Evolutionary conservation across 2,797 vertebrate genomes (phyloP), one percentile per base, ranked within the genome.

Genomic region (Paedocypris micromegethes): DNA sequence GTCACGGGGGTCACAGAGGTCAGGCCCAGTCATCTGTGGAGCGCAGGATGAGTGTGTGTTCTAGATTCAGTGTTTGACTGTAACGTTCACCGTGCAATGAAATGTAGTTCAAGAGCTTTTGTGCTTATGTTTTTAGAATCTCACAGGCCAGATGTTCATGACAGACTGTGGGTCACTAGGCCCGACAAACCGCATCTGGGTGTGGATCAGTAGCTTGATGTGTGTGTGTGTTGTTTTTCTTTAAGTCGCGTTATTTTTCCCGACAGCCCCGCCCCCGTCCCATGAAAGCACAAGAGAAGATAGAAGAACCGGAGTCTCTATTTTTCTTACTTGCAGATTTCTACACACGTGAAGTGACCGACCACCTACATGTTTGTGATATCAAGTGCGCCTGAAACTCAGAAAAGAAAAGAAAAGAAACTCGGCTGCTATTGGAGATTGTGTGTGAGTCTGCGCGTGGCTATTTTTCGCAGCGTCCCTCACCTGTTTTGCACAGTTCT

Each of bases 391-490:
- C 23, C 23, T 23, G 23, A 23, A 23, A 23, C 23, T 23, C 23
- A 23, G 23, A 23, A 23, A 23, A 51, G 66, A 65, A 7, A 39
- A 44, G 63, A 60, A 56, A 64, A 59, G 4, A 64, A 53, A 52
- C 55, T 39, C 66, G 49, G 74, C 77, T 79, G 63, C 72, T 78
- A 76, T 66, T 70, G 59, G 69, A 74, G 65, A 70, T 23, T 23
- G 23, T 23, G 23, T 23, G 23, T 23, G 23, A 23, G 23, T 23
- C 23, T 23, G 23, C 23, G 23, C 23, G 23, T 23, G 23, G 23
- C 23, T 23, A 23, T 23, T 23, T 23, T 23, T 23, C 23, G 23
- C 23, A 23, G 23, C 23, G 23, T 41, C 58, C 43, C 63, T 67
- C 23, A 57, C 41, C 37, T 70, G 53, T 50, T 63, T 64, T 70